Evolutionary conservation across 2,888 invertebrate species (phyloP), one percentile per base, ranked within the genome.

Genomic region (Drosophila rubida): DNA sequence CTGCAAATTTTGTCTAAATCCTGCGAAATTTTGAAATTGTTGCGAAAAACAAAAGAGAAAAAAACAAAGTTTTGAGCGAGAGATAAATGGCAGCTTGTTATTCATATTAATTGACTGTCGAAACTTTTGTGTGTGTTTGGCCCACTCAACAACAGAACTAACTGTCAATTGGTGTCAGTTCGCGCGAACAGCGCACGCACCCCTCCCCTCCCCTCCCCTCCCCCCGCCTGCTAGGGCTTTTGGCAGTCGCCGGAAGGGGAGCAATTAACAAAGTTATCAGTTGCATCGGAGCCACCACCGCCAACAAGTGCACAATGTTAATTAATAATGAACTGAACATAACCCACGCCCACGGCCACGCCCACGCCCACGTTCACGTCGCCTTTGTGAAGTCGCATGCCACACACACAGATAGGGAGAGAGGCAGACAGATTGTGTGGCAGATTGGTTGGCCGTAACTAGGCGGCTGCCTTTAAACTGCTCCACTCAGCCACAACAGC

Each of bases 381-480:
- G 13, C 22, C 41, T 25, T n/a, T 35, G 35, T 42, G 19, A 27
- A 7, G 9, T 9, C 5, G 0, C 2, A 25, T 13, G 2, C 32
- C 32, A 49, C 22, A n/a, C 37, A 25, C 25, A 45, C 27, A 58
- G 22, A 32, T 5, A 35, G 16, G 14, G 3, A 27, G 19, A 44
- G 25, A 44, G n/a, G 32, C 11, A 42, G 7, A 42, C 16, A 25
- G n/a, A 42, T 32, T 55, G 58, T 55, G 51, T 19, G 11, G 32
- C 25, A 48, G 58, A 30, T 45, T 72, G 50, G 49, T 46, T 30
- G 58, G 37, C 22, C 41, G 22, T 44, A 50, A 63, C 72, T 68
- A 58, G 74, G 69, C n/a, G 58, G 37, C 30, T 46, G 49, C 44
- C 44, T 69, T 71, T 53, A 74, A 71, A 68, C 61, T 68, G 27